These are phyloP conservation scores for Strigamia maritima DNA, from an alignment of 2,888 invertebrate species.

Conservation along the genomic window DNA sequence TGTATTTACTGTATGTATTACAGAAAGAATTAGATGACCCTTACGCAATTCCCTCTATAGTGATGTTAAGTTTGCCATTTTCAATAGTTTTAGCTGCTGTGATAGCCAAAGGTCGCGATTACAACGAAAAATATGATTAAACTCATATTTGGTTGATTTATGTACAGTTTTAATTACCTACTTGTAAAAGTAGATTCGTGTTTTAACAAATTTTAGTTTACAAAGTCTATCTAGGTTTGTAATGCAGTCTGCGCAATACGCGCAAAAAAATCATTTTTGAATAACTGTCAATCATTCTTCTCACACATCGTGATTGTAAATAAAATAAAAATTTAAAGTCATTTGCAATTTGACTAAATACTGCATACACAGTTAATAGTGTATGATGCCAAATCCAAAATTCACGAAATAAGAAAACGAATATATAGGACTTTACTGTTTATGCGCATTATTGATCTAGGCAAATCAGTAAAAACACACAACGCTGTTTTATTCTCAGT, in stretches of 20 bases:
- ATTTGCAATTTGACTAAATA: too few species aligned
- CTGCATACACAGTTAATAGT: too few species aligned
- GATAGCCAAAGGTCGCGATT: conserved; percentile 20
- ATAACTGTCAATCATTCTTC: background rate
- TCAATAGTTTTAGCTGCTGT: conserved; percentile 7
- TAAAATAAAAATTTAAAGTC: background rate
- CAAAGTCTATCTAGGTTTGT: background rate
- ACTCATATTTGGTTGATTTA: background rate
- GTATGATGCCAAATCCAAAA: too few species aligned
- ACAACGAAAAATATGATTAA: conserved; percentile 19
- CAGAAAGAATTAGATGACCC: conserved; percentile 34
- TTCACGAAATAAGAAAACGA: too few species aligned
- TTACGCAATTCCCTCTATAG: conserved; percentile 31
- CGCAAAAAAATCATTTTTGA: background rate
- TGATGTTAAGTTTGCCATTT: conserved; percentile 33
- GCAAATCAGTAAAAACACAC: background rate
- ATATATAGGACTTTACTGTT: too few species aligned
- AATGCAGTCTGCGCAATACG: background rate
- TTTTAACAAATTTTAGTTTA: too few species aligned
- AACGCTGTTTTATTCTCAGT: background rate
- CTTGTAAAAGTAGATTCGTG: background rate
- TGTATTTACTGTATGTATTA: background rate
- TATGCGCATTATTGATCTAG: too few species aligned
- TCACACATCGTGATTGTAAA: background rate
- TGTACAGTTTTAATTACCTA: background rate